A percentile compares a stretch with the other conserved stretches of the same genome.
phyloP scores from a whole-genome alignment of 2,888 invertebrate species.

The Prosapia bicincta region DNA sequence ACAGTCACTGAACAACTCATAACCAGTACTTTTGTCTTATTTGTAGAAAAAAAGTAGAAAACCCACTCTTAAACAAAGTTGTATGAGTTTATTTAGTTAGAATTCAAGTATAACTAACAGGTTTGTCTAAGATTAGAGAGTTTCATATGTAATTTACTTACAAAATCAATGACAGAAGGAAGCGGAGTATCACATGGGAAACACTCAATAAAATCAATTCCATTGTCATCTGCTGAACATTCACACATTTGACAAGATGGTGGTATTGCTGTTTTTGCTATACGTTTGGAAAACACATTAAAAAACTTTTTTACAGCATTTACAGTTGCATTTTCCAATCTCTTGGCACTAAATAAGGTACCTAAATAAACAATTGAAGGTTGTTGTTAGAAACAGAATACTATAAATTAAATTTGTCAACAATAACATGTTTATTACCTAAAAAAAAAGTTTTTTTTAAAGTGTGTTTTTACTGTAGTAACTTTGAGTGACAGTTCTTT shows the following conservation, averaged over 20 bases:
- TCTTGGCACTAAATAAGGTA: slow-evolving; percentile 42
- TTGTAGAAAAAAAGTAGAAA: no score
- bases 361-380: slow-evolving; percentile 35
- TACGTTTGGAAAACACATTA: slow-evolving; percentile 62
- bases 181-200: slow-evolving; percentile 56
- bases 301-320: slow-evolving; percentile 59
- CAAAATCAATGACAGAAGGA: slow-evolving; percentile 50
- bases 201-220: slow-evolving; percentile 63
- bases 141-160: slow-evolving; percentile 43
- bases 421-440: no score
- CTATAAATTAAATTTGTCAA: no score
- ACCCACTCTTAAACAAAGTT: no score
- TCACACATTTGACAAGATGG: slow-evolving; percentile 63
- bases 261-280: slow-evolving; percentile 60
- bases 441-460: no score
- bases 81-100: no score
- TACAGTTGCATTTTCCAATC: slow-evolving; percentile 51
- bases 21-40: no score
- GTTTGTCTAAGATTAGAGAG: no score
- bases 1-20: no score
- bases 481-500: no score
- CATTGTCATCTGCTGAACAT: slow-evolving; percentile 63
- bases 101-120: no score
- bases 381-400: background rate
- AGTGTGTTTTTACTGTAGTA: no score